phyloP scores from a whole-genome alignment of 2,797 vertebrate species.

The Myotis pilosus region DNA sequence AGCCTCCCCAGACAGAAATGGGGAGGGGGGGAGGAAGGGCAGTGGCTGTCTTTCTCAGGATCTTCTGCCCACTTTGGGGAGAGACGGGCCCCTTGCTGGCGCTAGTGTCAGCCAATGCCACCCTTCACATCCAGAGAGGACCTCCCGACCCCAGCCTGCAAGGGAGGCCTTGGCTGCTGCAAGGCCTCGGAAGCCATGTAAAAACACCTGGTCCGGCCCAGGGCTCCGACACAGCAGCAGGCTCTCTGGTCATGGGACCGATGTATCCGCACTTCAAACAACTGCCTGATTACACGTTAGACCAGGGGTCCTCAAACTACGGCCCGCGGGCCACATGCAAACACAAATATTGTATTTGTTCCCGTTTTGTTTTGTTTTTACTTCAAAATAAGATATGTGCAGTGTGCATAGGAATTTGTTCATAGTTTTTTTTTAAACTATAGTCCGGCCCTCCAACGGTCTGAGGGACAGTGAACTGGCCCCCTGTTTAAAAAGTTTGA shows the following conservation, averaged over 20 bases:
- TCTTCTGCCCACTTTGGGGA: not conserved
- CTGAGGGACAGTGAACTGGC: no score
- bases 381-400: no score
- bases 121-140: not conserved
- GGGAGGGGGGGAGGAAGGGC: no score
- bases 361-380: no score
- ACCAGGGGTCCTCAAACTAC: no score
- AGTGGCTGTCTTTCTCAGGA: not conserved
- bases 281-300: no score
- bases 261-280: not conserved
- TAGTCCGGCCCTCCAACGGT: no score
- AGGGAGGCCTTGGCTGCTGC: not conserved
- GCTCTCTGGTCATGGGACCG: not conserved
- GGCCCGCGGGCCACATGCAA: no score
- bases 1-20: not conserved
- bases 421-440: no score
- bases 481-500: no score
- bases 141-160: not conserved
- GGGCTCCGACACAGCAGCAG: not conserved
- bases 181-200: not conserved
- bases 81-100: not conserved
- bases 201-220: rapidly evolving
- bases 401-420: no score
- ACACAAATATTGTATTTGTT: no score
- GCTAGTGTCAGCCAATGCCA: not conserved